phyloP scores from a whole-genome alignment of 2,797 vertebrate genomes.

The Heterohyrax brucei region DNA sequence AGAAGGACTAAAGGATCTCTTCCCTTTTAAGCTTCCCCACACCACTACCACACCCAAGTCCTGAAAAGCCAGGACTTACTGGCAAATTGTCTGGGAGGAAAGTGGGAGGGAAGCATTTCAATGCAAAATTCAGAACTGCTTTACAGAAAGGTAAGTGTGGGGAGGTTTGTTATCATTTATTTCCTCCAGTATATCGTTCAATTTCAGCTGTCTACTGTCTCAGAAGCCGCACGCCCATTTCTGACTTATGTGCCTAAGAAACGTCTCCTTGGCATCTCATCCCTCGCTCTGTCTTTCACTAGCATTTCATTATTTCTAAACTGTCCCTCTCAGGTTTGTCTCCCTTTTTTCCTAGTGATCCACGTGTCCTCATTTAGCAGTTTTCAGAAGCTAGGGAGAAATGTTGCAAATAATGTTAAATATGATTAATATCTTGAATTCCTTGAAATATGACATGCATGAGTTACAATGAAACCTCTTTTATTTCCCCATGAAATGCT shows the following conservation, averaged over 20 bases:
- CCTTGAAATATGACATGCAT: conserved; percentile 90
- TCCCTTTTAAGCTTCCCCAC: neutral
- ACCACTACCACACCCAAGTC: conserved; percentile 7
- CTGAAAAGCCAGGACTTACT: conserved; percentile 86
- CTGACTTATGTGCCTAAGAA: conserved; percentile 84
- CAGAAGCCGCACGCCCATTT: conserved; percentile 87
- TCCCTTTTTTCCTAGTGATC: conserved; percentile 73
- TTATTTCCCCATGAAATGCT: conserved; percentile 90
- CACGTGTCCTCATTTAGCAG: conserved; percentile 84
- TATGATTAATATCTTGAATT: conserved; percentile 89
- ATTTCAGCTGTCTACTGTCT: conserved; percentile 88
- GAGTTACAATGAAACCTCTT: conserved; percentile 90
- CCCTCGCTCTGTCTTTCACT: conserved; percentile 86
- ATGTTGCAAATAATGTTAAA: conserved; percentile 88
- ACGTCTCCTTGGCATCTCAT: conserved; percentile 89
- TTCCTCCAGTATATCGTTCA: conserved; percentile 88
- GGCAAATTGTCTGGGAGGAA: conserved; percentile 87
- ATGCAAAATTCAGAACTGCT: conserved; percentile 87
- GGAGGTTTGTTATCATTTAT: conserved; percentile 89
- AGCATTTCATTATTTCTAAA: conserved; percentile 88
- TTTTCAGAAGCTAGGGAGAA: conserved; percentile 82
- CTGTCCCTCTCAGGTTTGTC: conserved; percentile 86
- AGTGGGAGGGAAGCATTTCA: conserved; percentile 85
- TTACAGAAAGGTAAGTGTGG: conserved; percentile 80
- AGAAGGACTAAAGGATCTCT: conserved; percentile 27